Conservation (phyloP, 2,888 invertebrate species). For the Bembecia ichneumoniformis region DNA sequence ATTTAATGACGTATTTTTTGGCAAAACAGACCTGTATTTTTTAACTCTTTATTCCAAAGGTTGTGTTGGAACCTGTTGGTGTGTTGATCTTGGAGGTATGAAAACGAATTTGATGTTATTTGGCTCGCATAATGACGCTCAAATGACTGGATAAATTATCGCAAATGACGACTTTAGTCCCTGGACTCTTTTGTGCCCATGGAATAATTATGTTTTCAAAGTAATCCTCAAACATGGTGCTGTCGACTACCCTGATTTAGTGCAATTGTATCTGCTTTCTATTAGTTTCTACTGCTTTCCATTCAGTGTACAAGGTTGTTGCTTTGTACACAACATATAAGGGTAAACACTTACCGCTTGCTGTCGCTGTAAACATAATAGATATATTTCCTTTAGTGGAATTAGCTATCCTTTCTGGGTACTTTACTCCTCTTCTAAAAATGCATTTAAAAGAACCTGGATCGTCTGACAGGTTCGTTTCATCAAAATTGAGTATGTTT, state of each 20-base stretch:
- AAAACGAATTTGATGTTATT: conserved; percentile 11
- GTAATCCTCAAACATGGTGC: conserved; percentile 10
- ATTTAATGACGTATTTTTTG: too few relatives aligned
- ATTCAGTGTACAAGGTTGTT: conserved; percentile 7
- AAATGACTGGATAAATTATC: conserved; percentile 11
- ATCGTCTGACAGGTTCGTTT: neutral
- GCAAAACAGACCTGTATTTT: too few relatives aligned
- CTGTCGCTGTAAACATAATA: conserved; percentile 13
- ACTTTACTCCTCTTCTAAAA: too few relatives aligned
- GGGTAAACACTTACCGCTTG: conserved; percentile 7
- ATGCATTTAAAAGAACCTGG: conserved; percentile 1
- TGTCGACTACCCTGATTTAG: conserved; percentile 1
- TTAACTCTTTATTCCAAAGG: too few relatives aligned
- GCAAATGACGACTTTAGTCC: conserved; percentile 10
- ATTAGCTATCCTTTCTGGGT: conserved; percentile 14
- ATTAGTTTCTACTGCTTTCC: conserved; percentile 6
- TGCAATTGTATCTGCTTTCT: neutral
- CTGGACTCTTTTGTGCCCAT: conserved; percentile 7
- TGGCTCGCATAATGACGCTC: conserved; percentile 5
- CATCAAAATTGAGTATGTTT: neutral
- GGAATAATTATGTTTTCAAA: conserved; percentile 11
- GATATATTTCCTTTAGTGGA: conserved; percentile 11
- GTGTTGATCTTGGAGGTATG: conserved; percentile 12
- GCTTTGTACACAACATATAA: conserved; percentile 13
- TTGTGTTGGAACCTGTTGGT: too few relatives aligned